Evolutionary conservation across 2,888 invertebrate species (phyloP).

Genomic region (Frankliniella intonsa): DNA sequence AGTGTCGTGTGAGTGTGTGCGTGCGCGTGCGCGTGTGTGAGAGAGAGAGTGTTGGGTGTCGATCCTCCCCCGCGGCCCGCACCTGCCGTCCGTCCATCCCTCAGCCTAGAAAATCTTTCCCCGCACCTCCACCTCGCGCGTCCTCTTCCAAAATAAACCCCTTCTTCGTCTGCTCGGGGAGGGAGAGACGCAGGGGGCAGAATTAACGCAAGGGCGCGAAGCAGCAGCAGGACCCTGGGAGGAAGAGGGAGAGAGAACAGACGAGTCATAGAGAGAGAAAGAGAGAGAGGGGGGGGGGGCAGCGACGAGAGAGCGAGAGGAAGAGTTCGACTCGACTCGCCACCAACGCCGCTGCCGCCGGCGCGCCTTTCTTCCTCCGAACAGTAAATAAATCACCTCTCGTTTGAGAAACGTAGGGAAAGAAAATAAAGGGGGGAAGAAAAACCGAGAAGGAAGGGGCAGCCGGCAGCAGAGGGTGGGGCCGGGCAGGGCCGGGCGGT

Average conservation of each 20-base stretch:
- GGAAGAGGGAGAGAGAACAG: not conserved
- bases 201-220: not conserved
- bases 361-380: constrained; percentile 27
- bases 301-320: constrained; percentile 12
- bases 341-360: not conserved
- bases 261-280: constrained; percentile 27
- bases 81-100: not conserved
- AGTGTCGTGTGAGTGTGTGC: no score
- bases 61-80: not conserved
- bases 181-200: not conserved
- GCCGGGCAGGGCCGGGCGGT: not conserved
- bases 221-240: not conserved
- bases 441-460: constrained; percentile 4
- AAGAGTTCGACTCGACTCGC: constrained; percentile 1
- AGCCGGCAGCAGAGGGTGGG: not conserved
- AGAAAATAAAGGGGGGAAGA: not conserved
- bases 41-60: not conserved
- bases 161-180: not conserved
- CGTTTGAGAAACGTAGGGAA: constrained; percentile 10
- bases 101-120: not conserved
- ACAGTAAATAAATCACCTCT: constrained; percentile 27
- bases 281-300: constrained; percentile 18
- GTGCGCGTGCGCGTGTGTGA: not conserved
- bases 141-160: not conserved
- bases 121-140: not conserved